These are phyloP conservation scores for Drosophila pseudotakahashii DNA, from an alignment of 2,888 invertebrate genomes.

Conservation along the genomic window DNA sequence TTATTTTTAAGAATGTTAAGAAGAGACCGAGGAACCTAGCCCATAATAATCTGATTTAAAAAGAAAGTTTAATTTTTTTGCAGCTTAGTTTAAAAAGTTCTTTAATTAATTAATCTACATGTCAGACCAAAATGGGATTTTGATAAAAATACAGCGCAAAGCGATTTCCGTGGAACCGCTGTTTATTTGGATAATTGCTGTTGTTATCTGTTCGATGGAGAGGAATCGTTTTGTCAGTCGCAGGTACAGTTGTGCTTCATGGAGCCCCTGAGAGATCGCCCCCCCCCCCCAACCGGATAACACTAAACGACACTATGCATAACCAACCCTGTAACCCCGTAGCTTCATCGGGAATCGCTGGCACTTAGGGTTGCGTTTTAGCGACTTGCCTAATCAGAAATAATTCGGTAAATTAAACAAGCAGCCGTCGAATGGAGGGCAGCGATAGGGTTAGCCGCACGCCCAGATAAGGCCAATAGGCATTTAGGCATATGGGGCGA, in stretches of 20 bases:
- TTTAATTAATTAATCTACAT: no score
- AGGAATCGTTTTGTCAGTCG: no score
- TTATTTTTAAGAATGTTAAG: no score
- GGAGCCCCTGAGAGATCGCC: neutral
- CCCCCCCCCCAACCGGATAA: neutral
- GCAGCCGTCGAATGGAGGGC: constrained; percentile 30
- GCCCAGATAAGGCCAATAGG: constrained; percentile 27
- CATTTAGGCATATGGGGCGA: constrained; percentile 57
- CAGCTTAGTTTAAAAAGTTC: no score
- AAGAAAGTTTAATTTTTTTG: no score
- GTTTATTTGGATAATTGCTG: no score
- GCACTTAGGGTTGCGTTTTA: constrained; percentile 15
- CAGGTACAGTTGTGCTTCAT: constrained; percentile 18
- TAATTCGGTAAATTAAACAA: constrained; percentile 77
- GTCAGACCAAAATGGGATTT: no score
- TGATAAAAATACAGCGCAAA: no score
- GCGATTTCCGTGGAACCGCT: no score
- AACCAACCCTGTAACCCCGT: neutral
- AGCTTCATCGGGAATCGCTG: neutral
- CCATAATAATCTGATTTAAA: no score
- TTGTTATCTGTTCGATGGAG: no score
- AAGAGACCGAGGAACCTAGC: no score
- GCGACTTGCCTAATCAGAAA: constrained; percentile 62
- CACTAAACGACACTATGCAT: neutral
- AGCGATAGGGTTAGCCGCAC: constrained; percentile 28